These are phyloP conservation scores for Yoshiicerus persimilis DNA, from an alignment of 1,140 invertebrate genomes.

Conservation along the genomic window DNA sequence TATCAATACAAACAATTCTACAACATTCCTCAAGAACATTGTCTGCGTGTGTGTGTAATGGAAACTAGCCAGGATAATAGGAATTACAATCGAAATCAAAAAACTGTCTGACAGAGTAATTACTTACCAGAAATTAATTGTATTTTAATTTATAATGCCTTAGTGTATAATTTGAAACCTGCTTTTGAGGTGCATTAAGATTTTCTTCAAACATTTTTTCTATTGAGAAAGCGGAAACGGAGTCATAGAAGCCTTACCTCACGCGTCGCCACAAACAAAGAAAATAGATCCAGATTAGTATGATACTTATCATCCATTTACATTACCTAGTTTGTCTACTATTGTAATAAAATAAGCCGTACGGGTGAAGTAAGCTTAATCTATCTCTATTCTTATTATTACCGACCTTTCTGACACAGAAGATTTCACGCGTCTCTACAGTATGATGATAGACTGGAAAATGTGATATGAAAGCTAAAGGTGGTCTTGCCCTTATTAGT, in stretches of 20 bases:
- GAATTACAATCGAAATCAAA: not conserved
- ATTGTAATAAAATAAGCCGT: not conserved
- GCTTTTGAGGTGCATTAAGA: not conserved
- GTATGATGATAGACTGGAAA: not conserved
- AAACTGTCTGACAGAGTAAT: conserved; percentile 13
- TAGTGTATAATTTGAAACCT: not conserved
- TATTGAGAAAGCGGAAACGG: not conserved
- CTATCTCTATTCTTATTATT: not conserved
- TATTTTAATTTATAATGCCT: conserved; percentile 1
- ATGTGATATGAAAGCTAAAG: not conserved
- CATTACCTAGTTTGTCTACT: not conserved
- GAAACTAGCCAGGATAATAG: not conserved
- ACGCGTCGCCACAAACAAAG: not conserved
- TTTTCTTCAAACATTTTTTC: not conserved
- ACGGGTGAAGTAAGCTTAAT: not conserved
- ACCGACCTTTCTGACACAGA: not conserved
- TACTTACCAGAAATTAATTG: conserved; percentile 9
- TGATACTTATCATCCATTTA: not conserved
- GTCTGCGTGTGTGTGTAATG: not conserved
- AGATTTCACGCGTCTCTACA: not conserved
- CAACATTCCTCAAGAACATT: not conserved
- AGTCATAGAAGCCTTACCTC: not conserved
- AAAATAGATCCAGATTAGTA: not conserved
- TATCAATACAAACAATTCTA: not conserved
- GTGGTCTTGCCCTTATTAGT: not conserved